Percentiles rank a stretch among this genome's conserved stretches.
Conservation (phyloP, 2,797 vertebrate species). For the Danio jaintianensis region DNA sequence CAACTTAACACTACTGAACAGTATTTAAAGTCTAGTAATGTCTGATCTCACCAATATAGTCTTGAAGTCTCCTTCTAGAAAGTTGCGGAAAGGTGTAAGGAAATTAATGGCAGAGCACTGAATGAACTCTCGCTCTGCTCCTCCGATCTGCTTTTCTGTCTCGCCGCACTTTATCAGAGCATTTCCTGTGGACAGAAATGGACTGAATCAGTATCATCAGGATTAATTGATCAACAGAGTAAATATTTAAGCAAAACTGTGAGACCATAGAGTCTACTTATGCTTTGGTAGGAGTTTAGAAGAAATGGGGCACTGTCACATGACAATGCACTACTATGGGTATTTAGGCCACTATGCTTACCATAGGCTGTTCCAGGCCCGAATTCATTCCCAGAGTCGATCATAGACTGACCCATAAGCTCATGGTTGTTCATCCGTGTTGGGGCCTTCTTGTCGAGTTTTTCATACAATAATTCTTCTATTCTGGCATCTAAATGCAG, state of each 20-base stretch:
- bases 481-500: constrained; percentile 89
- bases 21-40: too few species aligned
- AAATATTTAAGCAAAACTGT: background rate
- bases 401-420: constrained; percentile 93
- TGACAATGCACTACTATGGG: background rate
- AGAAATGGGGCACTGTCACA: background rate
- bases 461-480: constrained; percentile 98
- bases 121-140: constrained; percentile 94
- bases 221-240: background rate
- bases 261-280: background rate
- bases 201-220: background rate
- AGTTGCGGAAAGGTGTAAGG: constrained; percentile 96
- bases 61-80: constrained; percentile 98
- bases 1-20: too few species aligned
- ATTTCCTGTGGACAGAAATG: constrained; percentile 84
- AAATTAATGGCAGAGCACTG: constrained; percentile 96
- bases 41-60: constrained; percentile 92
- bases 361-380: constrained; percentile 96
- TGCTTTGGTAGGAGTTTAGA: background rate
- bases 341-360: constrained; percentile 70
- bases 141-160: constrained; percentile 94
- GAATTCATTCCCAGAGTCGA: constrained; percentile 94
- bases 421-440: constrained; percentile 95
- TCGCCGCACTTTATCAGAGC: constrained; percentile 97
- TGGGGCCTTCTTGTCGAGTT: constrained; percentile 96